These are phyloP conservation scores for Nasonia vitripennis DNA, from an alignment of 1,140 invertebrate species.

Conservation along the genomic window DNA sequence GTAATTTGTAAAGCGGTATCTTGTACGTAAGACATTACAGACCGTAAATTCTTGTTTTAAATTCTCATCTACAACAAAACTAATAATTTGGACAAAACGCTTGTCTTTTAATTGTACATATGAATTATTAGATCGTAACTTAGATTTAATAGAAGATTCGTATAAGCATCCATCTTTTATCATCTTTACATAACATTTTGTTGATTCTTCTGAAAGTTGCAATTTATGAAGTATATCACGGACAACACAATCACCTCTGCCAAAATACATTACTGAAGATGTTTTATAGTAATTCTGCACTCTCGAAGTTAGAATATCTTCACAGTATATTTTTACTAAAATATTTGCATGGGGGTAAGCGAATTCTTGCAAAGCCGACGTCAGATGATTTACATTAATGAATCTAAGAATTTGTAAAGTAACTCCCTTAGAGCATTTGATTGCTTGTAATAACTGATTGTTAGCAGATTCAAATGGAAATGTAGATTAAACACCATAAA, in stretches of 20 bases:
- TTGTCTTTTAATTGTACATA: background rate
- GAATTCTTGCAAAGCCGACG: background rate
- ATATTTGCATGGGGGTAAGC: background rate
- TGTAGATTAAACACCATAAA: too few species aligned
- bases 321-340: background rate
- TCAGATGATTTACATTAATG: background rate
- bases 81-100: background rate
- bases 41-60: background rate
- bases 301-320: background rate
- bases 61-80: background rate
- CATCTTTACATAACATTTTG: background rate
- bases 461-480: background rate
- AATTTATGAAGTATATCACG: background rate
- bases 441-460: background rate
- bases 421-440: slow-evolving; percentile 7
- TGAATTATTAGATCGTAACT: background rate
- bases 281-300: background rate
- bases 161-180: background rate
- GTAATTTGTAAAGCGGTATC: background rate
- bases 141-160: background rate
- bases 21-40: background rate
- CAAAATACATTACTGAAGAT: background rate
- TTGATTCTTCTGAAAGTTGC: background rate
- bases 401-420: background rate
- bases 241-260: background rate